Evolutionary conservation across 2,888 invertebrate species (phyloP).

Genomic region (Peribatodes rhomboidaria): DNA sequence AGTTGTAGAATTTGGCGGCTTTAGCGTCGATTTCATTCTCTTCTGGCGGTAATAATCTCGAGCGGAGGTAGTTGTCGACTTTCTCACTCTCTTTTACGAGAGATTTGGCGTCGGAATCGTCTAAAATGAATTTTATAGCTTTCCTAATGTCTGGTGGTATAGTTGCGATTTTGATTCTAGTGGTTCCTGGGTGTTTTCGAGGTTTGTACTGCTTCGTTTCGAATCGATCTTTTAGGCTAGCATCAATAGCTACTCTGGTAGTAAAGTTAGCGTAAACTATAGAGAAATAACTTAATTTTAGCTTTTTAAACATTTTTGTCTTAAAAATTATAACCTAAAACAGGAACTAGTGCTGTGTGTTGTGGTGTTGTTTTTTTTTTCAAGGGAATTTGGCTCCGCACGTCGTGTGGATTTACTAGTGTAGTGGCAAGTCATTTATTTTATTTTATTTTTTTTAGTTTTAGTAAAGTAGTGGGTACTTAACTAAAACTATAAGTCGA

Average conservation of each 20-base stretch:
- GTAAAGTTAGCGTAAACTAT: constrained; percentile 63
- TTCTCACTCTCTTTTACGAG: constrained; percentile 83
- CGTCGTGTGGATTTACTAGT: too few relatives aligned
- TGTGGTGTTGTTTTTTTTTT: background rate
- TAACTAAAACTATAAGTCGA: too few relatives aligned
- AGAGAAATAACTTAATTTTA: constrained; percentile 61
- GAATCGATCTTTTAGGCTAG: constrained; percentile 78
- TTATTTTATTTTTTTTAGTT: too few relatives aligned
- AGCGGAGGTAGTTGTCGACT: constrained; percentile 87
- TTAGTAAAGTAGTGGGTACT: too few relatives aligned
- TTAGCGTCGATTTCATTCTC: constrained; percentile 77
- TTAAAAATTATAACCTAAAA: constrained; percentile 8
- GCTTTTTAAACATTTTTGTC: constrained; percentile 71
- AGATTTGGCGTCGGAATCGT: constrained; percentile 87
- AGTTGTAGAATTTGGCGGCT: constrained; percentile 72
- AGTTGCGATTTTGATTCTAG: constrained; percentile 79
- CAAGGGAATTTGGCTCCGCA: too few relatives aligned
- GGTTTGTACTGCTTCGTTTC: constrained; percentile 87
- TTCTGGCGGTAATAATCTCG: constrained; percentile 89
- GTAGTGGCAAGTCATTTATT: too few relatives aligned
- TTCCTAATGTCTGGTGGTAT: constrained; percentile 88
- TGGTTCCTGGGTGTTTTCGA: constrained; percentile 90
- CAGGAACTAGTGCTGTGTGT: background rate
- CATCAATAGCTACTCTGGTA: constrained; percentile 82
- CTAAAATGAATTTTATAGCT: constrained; percentile 83